Percentiles rank a stretch among this genome's conserved stretches.
Evolutionary conservation across 2,797 vertebrate genomes (phyloP).

Genomic region (Denticeps clupeoides): DNA sequence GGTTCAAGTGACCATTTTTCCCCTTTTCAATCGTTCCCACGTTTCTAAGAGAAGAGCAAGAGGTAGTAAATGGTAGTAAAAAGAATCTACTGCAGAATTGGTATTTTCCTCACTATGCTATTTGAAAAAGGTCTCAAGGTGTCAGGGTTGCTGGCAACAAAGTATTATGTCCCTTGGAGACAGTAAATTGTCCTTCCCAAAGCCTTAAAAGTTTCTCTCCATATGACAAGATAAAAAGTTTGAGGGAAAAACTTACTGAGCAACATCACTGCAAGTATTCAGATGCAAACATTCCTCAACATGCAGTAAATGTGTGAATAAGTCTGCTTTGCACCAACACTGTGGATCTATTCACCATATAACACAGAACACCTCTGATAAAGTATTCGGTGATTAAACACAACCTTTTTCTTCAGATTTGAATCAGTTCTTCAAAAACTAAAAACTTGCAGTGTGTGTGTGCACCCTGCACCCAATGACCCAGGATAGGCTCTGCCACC

Average conservation of each 20-base stretch:
- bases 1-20: constrained; percentile 59
- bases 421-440: too few relatives aligned
- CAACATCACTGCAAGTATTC: too few relatives aligned
- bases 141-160: neutral
- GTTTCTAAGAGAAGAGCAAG: constrained; percentile 33
- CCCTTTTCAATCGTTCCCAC: constrained; percentile 44
- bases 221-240: neutral
- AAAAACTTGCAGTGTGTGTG: too few relatives aligned
- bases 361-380: too few relatives aligned
- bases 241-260: neutral
- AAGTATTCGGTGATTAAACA: too few relatives aligned
- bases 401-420: too few relatives aligned
- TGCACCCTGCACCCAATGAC: too few relatives aligned
- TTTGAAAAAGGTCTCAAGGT: constrained; percentile 1
- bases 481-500: too few relatives aligned
- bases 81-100: neutral
- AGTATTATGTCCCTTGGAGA: neutral
- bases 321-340: too few relatives aligned
- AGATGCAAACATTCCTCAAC: too few relatives aligned
- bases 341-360: too few relatives aligned
- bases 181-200: neutral
- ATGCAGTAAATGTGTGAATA: too few relatives aligned
- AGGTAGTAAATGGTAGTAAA: neutral
- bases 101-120: neutral
- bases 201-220: neutral